Base-by-base conservation (phyloP, 2,888 invertebrate species). In the Arrhopalites spinosus region DNA sequence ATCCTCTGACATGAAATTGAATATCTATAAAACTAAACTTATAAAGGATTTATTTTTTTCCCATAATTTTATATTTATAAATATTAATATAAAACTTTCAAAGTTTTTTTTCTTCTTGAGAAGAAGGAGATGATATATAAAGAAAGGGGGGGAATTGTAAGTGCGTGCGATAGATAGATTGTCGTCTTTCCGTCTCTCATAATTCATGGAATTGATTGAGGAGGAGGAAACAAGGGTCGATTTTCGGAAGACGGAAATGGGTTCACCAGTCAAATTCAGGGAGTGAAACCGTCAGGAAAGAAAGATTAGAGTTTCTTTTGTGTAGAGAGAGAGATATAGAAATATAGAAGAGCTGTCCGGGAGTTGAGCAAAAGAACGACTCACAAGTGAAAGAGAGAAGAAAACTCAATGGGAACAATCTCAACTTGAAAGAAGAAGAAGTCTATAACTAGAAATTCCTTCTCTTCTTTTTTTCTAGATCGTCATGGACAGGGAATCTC, bases 191-290 rank as follows among this genome's bases (percentile, higher is more conserved):
- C 71, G 59, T 43, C 43, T 13, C 23, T 1, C 43, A 43, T 59
- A 71, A n/a, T 69, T 69, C 69, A 27, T 29, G 8, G 53, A 53
- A 69, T 53, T 69, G 69, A 69, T 69, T 69, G 25, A 69, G 59
- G 20, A 68, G 50, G 30, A 69, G 69, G 69, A 69, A 69, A 69
- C 69, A 69, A 29, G 69, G n/a, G 53, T 25, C 29, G 69, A 53
- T 53, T 69, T 69, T 69, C 69, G 69, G 53, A 69, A 69, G 69
- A 53, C 53, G 69, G 69, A 69, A 69, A 69, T 69, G 69, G 69
- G 69, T 69, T 69, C 69, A 69, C 69, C 69, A 53, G 69, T 69
- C 69, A 69, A 69, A 69, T 69, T 53, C 69, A 69, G 47, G n/a
- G 30, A 53, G 53, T 47, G 68, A 68, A 25, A 68, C 47, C 47